Evolutionary conservation across 2,113 vertebrate species (phyloP), one percentile per base, ranked within the genome.

Genomic region (Colinus virginianus): DNA sequence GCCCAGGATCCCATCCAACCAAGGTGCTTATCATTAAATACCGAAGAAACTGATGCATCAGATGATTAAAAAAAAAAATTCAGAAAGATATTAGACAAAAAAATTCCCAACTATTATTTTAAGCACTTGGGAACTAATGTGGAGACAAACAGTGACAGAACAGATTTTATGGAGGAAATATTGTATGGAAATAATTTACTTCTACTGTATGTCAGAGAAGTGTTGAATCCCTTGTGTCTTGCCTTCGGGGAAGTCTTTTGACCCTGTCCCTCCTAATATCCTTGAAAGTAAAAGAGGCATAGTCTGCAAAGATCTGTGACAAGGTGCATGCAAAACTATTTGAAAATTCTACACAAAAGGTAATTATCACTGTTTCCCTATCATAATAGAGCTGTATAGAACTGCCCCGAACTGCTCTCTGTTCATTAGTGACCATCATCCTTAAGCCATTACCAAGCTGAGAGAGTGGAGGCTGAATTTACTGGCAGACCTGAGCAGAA

Each of bases 21-120:
- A 48, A 62, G 28, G 87, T n/a, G 2, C 4, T 3, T 42, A 4
- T 56, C 42, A 69, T 67, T 22, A 84, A 53, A 34, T 88, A 56
- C 0, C 8, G 42, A 83, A 67, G 25, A 9, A 63, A 4, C 0
- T 15, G 13, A 2, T 62, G 5, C 45, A 49, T 10, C 22, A 13
- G 14, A 32, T 40, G 28, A 53, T 28, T 28, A 53, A 61, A 13
- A 3, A 36, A 36, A 25, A 53, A 11, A 43, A 45, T 53, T 84
- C 34, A 30, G 2, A 48, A 69, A n/a, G 0, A 9, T 19, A 4
- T 66, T 63, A 78, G 42, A 49, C 5, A 32, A 55, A 86, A 70
- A 7, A 3, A 67, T 2, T 7, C 8, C 5, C 11, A 75, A 59
- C 13, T 13, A 19, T 53, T 79, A 22, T 59, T 84, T 25, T 43